Evolutionary conservation across 2,113 vertebrate species (phyloP), one percentile per base, ranked within the genome.

Genomic region (Propithecus coquereli): DNA sequence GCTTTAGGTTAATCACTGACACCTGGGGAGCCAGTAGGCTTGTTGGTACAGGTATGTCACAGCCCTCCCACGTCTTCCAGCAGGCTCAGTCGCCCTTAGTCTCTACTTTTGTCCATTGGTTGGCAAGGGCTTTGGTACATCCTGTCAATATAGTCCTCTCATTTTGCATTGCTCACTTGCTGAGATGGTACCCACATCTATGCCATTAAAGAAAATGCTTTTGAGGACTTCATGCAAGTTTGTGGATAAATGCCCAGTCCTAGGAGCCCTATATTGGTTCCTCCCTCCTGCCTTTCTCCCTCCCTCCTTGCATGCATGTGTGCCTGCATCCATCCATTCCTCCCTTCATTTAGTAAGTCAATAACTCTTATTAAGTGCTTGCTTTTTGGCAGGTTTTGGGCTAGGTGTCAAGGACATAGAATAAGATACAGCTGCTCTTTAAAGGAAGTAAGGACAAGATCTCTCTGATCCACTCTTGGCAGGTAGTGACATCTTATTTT

Each of bases 351-450:
- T 81, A 77, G 40, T 17, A 68, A 91, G 66, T 90, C 88, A 77
- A 20, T 85, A 85, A 66, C 20, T 89, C 86, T 83, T 93, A 66
- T 4, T 32, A 92, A 97, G 91, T 22, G 74, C 89, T 97, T 93
- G 71, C 54, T 57, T 82, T 94, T 61, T 91, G 96, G 79, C 79
- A 94, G 92, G 18, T 79, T 20, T 86, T 89, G 88, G 89, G 34
- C 63, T 63, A 68, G 79, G 37, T 92, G 92, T 96, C 92, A 97
- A 95, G 90, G 90, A 93, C 61, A 12, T 61, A 37, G 83, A 89
- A 52, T 40, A 76, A 94, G 91, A 85, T 74, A 25, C 71, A 76
- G 77, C 73, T 68, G 30, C 50, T 66, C 65, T 93, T 45, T 50
- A 85, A 73, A 74, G 59, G 45, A 61, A 87, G 40, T 47, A 30